Conservation (phyloP, 2,888 invertebrate genomes). For the Chrysolina haemoptera region DNA sequence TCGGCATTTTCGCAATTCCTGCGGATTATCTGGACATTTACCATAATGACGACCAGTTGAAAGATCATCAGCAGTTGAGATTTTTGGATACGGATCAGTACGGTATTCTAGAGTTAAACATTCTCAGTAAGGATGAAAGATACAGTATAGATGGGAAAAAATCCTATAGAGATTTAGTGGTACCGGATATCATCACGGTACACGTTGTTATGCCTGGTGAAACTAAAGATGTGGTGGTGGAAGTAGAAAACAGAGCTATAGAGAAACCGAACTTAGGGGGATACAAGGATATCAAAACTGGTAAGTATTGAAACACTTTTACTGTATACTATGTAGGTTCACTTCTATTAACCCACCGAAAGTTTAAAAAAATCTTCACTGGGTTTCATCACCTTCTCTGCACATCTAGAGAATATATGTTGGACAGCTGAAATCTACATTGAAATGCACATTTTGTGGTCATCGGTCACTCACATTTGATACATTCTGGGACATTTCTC, state of each 20-base stretch:
- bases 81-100: conserved; percentile 58
- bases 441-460: no score
- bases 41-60: conserved; percentile 68
- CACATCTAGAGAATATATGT: no score
- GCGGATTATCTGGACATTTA: conserved; percentile 71
- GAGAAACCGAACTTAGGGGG: conserved; percentile 88
- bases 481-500: no score
- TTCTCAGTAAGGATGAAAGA: conserved; percentile 55
- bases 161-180: conserved; percentile 61
- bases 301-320: conserved; percentile 16
- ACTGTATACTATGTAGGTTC: no score
- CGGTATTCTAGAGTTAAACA: conserved; percentile 58
- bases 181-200: conserved; percentile 75
- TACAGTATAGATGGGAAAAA: conserved; percentile 59
- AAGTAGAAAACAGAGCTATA: conserved; percentile 75
- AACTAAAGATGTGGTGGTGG: conserved; percentile 72
- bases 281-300: conserved; percentile 80
- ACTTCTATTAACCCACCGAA: not conserved
- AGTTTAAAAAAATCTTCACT: not conserved
- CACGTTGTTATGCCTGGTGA: conserved; percentile 69
- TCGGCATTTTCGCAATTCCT: conserved; percentile 73
- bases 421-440: no score
- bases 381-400: no score
- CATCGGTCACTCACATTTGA: no score
- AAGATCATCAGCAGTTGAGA: conserved; percentile 56